phyloP scores from a whole-genome alignment of 1,140 invertebrate species.

The Heliconius congener region DNA sequence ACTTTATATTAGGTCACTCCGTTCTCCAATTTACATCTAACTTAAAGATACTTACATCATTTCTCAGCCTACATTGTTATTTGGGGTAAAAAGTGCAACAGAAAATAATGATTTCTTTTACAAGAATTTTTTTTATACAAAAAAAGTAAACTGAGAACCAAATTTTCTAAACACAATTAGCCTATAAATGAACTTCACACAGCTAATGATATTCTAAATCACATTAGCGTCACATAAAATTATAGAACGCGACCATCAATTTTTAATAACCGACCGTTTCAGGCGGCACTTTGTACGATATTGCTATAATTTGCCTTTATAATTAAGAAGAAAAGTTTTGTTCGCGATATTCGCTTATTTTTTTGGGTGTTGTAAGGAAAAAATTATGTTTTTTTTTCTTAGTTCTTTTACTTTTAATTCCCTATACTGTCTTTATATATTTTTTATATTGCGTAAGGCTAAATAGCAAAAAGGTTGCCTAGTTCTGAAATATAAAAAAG shows the following conservation, averaged over 20 bases:
- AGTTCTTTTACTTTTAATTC: neutral
- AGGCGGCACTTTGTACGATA: conserved; percentile 7
- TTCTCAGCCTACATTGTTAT: too few species aligned
- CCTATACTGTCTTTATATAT: neutral
- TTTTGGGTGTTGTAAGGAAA: neutral
- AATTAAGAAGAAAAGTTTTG: conserved; percentile 16
- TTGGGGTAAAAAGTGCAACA: too few species aligned
- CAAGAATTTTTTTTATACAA: too few species aligned
- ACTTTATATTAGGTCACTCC: too few species aligned
- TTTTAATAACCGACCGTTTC: conserved; percentile 19
- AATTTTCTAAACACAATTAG: neutral
- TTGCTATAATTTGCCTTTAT: conserved; percentile 21
- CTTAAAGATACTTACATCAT: too few species aligned
- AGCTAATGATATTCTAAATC: conserved; percentile 19
- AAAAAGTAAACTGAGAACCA: neutral
- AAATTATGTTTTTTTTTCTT: conserved; percentile 3
- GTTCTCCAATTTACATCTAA: too few species aligned
- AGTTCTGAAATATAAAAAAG: too few species aligned
- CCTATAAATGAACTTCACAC: neutral
- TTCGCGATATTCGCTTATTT: neutral
- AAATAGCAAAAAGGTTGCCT: too few species aligned
- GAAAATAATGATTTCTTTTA: too few species aligned
- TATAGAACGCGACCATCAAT: conserved; percentile 19
- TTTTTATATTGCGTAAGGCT: too few species aligned
- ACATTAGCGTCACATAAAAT: conserved; percentile 22